phyloP scores from a whole-genome alignment of 2,888 invertebrate species.

The Zeuzera pyrina region DNA sequence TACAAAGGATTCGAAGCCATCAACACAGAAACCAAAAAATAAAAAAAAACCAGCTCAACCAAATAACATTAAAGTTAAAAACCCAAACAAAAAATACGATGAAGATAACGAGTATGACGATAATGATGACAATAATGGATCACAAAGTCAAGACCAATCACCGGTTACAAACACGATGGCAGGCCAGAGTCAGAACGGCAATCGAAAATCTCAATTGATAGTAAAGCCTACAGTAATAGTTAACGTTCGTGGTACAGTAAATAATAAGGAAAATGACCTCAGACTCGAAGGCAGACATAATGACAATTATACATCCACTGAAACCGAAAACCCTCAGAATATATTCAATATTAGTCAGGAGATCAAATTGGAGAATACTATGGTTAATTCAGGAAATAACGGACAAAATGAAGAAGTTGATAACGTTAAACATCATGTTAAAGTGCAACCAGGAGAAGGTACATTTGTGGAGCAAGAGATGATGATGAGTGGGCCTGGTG shows the following conservation, averaged over 20 bases:
- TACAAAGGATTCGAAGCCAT: conserved; percentile 25
- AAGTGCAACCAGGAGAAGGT: conserved; percentile 21
- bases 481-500: conserved; percentile 47
- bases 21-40: conserved; percentile 41
- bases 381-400: conserved; percentile 14
- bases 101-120: conserved; percentile 22
- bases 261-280: conserved; percentile 51
- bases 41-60: conserved; percentile 23
- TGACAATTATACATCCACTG: conserved; percentile 26
- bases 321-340: conserved; percentile 33
- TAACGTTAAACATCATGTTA: conserved; percentile 32
- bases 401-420: conserved; percentile 9
- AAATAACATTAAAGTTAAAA: conserved; percentile 24
- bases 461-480: conserved; percentile 39
- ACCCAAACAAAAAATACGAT: conserved; percentile 23
- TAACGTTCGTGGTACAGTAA: conserved; percentile 54
- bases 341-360: conserved; percentile 64
- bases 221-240: conserved; percentile 64
- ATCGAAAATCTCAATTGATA: conserved; percentile 60
- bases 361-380: conserved; percentile 42
- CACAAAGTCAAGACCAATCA: conserved; percentile 1
- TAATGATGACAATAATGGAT: too few relatives aligned
- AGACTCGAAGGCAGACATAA: conserved; percentile 38
- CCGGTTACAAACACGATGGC: conserved; percentile 48
- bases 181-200: conserved; percentile 62